Evolutionary conservation across 2,113 vertebrate species (phyloP).

Genomic region (Myxocyprinus asiaticus): DNA sequence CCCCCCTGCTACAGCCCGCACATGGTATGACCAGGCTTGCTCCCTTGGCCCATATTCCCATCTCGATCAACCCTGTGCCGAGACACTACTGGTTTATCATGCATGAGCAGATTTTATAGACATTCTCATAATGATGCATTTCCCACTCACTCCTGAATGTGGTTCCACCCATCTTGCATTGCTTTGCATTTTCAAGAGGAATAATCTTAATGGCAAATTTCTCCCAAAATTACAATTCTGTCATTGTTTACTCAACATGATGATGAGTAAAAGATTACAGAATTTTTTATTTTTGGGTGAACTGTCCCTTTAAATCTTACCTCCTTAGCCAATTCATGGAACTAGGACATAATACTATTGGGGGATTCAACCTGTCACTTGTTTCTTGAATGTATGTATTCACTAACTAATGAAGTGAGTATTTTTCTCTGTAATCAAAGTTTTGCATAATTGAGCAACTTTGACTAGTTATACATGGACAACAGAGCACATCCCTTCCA

Average conservation of each 20-base stretch:
- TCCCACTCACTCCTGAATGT: slow-evolving; percentile 21
- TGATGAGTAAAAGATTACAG: too few species aligned
- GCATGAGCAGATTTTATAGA: slow-evolving; percentile 38
- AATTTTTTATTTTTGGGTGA: too few species aligned
- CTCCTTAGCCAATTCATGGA: background rate
- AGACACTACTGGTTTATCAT: slow-evolving; percentile 24
- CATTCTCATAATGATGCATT: slow-evolving; percentile 1
- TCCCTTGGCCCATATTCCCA: slow-evolving; percentile 22
- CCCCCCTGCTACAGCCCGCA: slow-evolving; percentile 83
- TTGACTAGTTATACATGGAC: background rate
- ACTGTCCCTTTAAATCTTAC: too few species aligned
- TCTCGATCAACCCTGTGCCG: slow-evolving; percentile 8
- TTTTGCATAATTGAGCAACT: background rate
- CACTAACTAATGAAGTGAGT: background rate
- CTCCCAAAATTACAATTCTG: too few species aligned
- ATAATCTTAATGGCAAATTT: too few species aligned
- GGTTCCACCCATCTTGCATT: slow-evolving; percentile 22
- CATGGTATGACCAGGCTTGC: slow-evolving; percentile 66
- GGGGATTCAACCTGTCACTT: background rate
- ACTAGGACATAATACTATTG: background rate
- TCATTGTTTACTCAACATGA: too few species aligned
- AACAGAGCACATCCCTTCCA: background rate
- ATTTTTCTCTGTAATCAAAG: too few species aligned
- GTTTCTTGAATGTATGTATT: background rate
- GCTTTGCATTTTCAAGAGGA: slow-evolving; percentile 18